Evolutionary conservation across 2,797 vertebrate species (phyloP), one percentile per base, ranked within the genome.

Genomic region (Cuniculus paca): DNA sequence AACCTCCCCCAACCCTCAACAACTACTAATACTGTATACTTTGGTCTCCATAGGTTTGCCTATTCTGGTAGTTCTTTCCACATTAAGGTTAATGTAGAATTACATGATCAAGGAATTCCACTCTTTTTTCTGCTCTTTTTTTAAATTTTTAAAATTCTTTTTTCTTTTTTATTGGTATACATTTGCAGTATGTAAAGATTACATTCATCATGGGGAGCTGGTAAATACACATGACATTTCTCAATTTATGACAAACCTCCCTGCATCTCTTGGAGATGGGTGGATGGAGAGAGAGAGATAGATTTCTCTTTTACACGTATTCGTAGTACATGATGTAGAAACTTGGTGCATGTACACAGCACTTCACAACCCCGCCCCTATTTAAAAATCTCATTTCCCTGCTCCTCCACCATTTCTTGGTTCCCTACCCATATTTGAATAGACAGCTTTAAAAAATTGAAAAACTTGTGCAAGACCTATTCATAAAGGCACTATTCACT

Each of bases 61-160:
- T 65, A 7, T 90, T 84, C 58, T 92, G 34, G 22, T 11, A 61
- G 11, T 14, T 61, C 52, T 68, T 28, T 61, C 58, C 58, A 93
- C 52, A 31, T 39, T 88, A 96, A 54, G 22, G 84, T 84, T 48
- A 86, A 78, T 45, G 70, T 1, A 56, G 77, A 94, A 81, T 84
- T 87, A 70, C 16, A 77, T 60, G 22, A 31, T 26, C 88, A 39
- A 94, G 26, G 19, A 84, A 75, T 83, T 80, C 36, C 68, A 82
- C 22, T 77, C 28, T 74, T 74, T 42, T 28, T 10, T 42, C 39
- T 74, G 70, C 39, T 74, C 5, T 45, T 42, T 26, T 74, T 74
- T 7, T 2, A 65, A 45, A 42, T 26, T 72, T 26, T 45, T 74
- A 14, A 26, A 72, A 11, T 45, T 74, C 24, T 45, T 31, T 65